Evolutionary conservation across 1,140 invertebrate species (phyloP), one percentile per base, ranked within the genome.

Genomic region (Anagrus nilaparvatae): DNA sequence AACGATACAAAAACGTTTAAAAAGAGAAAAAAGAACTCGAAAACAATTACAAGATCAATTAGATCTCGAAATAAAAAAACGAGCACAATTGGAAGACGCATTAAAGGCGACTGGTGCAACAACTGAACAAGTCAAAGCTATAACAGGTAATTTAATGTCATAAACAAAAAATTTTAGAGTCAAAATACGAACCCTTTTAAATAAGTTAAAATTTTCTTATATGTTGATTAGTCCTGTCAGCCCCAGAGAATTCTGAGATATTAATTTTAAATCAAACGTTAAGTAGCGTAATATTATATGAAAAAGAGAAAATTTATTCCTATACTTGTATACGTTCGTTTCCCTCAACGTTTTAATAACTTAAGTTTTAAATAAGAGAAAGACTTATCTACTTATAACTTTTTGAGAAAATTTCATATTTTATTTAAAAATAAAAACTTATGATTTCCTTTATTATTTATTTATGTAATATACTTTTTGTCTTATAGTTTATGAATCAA

Each of bases 11-110:
- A 90, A 89, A 57, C 78, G 88, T 25, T 71, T 90, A 60, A 81
- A 87, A 67, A 86, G 87, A 55, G 87, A 92, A 61, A 77, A 83
- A 49, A 82, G 86, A 59, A 77, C 80, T 19, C 76, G 88, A 49
- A 78, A 83, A 53, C 76, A 81, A 46, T 72, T 89, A 19, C 87
- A 91, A 56, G 85, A 90, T 46, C 84, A 90, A 52, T 61, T 92
- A 40, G 86, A 89, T 40, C 56, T 78, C 40, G 84, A 87, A 63
- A 69, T 81, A 46, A 87, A 87, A 59, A 74, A 81, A 61, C 74
- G 82, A 54, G 71, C 74, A 40, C 82, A 84, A 54, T 73, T 86
- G 40, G 84, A 87, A 58, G 84, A 87, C 43, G 82, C 82, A 23
- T 70, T 87, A 17, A 84, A 85, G 55, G 78, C 78, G 34, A 79